phyloP scores from a whole-genome alignment of 2,797 vertebrate genomes.

The Calcarius lapponicus region DNA sequence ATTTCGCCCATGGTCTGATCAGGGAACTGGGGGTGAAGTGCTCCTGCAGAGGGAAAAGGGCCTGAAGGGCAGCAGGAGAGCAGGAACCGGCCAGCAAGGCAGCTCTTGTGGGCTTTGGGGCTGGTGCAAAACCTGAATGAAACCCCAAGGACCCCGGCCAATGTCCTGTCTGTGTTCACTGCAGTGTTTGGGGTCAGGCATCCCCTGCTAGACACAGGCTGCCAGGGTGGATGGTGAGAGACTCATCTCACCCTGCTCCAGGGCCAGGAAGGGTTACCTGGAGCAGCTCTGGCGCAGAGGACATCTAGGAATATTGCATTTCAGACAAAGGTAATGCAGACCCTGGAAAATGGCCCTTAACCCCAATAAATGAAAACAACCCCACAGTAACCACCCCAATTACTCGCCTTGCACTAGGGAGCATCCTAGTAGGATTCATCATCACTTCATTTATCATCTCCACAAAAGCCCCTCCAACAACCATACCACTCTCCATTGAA shows the following conservation, averaged over 20 bases:
- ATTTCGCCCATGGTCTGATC: rapidly evolving
- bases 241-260: rapidly evolving
- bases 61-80: neutral
- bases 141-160: rapidly evolving
- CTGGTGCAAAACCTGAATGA: rapidly evolving
- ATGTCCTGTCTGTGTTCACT: rapidly evolving
- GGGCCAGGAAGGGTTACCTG: too few species aligned
- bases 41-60: neutral
- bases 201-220: rapidly evolving
- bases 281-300: neutral
- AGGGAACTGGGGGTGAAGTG: rapidly evolving
- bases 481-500: too few species aligned
- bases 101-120: neutral
- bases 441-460: too few species aligned
- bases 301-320: rapidly evolving
- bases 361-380: too few species aligned
- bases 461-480: too few species aligned
- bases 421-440: too few species aligned
- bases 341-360: too few species aligned
- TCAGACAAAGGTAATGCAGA: neutral
- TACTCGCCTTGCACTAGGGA: too few species aligned
- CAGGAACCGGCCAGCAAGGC: neutral
- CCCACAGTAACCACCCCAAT: too few species aligned
- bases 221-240: rapidly evolving
- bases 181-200: rapidly evolving